Percentiles rank a stretch among this genome's conserved stretches.
These are phyloP conservation scores for Leuciscus idus DNA, from an alignment of 2,113 vertebrate species.

Conservation along the genomic window DNA sequence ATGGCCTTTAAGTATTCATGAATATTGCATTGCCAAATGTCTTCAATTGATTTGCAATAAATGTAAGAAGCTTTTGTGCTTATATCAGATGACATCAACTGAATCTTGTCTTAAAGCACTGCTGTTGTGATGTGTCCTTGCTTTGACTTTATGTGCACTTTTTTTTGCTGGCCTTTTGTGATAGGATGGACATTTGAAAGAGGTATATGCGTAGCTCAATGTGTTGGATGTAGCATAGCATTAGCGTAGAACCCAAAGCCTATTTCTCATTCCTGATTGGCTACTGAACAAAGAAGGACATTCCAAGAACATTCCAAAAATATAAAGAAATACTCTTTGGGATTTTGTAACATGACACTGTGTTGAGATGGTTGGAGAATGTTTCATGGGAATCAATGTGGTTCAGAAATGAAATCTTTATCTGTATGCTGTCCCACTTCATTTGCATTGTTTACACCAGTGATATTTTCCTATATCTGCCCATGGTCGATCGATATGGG, in stretches of 20 bases:
- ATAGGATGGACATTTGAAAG: slow-evolving; percentile 57
- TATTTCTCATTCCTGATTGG: slow-evolving; percentile 43
- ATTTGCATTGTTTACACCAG: background rate
- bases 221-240: slow-evolving; percentile 1
- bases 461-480: background rate
- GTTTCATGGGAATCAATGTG: slow-evolving; percentile 5
- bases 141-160: background rate
- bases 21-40: background rate
- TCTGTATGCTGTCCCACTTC: background rate
- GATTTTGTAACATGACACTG: slow-evolving; percentile 17
- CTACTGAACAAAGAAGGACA: slow-evolving; percentile 6
- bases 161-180: slow-evolving; percentile 25
- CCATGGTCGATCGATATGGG: background rate
- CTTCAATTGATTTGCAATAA: background rate
- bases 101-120: background rate
- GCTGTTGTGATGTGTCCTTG: background rate
- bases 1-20: background rate
- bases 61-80: slow-evolving; percentile 2
- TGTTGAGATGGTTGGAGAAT: background rate
- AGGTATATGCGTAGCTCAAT: slow-evolving; percentile 58
- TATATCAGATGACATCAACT: background rate
- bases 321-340: slow-evolving; percentile 15
- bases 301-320: background rate
- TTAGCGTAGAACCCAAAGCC: slow-evolving; percentile 41
- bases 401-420: background rate